These are phyloP conservation scores for Lochmaea capreae DNA, from an alignment of 2,888 invertebrate genomes.

Conservation along the genomic window DNA sequence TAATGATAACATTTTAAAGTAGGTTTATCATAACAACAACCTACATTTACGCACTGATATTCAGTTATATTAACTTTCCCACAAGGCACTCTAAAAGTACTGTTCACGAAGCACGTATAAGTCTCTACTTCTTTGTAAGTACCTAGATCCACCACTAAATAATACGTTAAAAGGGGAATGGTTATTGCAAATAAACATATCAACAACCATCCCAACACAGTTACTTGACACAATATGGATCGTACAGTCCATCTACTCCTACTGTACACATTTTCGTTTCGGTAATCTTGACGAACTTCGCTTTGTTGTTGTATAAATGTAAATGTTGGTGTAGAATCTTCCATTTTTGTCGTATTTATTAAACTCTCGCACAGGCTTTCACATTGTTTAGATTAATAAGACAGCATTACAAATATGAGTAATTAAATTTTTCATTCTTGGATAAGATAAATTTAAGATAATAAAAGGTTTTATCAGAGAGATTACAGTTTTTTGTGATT, in stretches of 20 bases:
- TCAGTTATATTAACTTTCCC: slow-evolving; percentile 54
- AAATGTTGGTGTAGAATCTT: neutral
- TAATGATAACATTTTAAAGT: slow-evolving; percentile 58
- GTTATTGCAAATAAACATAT: slow-evolving; percentile 46
- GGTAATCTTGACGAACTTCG: slow-evolving; percentile 17
- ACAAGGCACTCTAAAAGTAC: slow-evolving; percentile 57
- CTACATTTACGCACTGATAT: slow-evolving; percentile 50
- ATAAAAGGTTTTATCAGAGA: slow-evolving; percentile 1
- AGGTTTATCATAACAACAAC: slow-evolving; percentile 59
- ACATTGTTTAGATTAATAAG: slow-evolving; percentile 13
- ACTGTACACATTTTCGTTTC: slow-evolving; percentile 2
- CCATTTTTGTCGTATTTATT: slow-evolving; percentile 2
- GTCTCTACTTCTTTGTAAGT: slow-evolving; percentile 32
- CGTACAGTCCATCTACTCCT: neutral
- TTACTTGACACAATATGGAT: slow-evolving; percentile 8
- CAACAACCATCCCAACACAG: slow-evolving; percentile 39
- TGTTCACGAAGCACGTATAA: slow-evolving; percentile 55
- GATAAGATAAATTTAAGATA: slow-evolving; percentile 21
- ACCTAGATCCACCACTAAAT: slow-evolving; percentile 48
- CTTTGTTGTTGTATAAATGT: slow-evolving; percentile 26
- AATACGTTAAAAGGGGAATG: slow-evolving; percentile 52
- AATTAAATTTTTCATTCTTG: slow-evolving; percentile 7
- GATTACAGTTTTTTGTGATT: slow-evolving; percentile 9
- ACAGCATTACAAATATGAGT: neutral
- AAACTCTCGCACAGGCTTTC: slow-evolving; percentile 1